Conservation (phyloP, 2,113 vertebrate genomes). For the Passer montanus region DNA sequence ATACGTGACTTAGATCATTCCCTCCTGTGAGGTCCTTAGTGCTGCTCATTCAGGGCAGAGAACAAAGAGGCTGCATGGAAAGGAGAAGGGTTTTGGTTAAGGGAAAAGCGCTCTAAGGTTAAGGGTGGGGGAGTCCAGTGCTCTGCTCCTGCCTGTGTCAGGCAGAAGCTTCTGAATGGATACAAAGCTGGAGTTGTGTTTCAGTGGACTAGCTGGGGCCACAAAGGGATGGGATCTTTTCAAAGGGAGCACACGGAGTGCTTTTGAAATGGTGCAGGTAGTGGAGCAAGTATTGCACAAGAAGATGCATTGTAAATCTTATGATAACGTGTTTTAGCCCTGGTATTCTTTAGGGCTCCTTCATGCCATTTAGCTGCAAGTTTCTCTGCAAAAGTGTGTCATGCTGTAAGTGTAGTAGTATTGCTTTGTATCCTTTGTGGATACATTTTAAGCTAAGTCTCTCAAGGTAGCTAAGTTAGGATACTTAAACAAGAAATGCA, state of each 20-base stretch:
- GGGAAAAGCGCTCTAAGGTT: background rate
- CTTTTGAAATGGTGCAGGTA: background rate
- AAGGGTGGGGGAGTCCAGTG: rapidly evolving
- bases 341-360: background rate
- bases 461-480: background rate
- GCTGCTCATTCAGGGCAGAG: background rate
- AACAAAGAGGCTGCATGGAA: background rate
- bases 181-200: background rate
- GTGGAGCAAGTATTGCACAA: background rate
- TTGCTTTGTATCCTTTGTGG: background rate
- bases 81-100: background rate
- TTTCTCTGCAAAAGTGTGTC: background rate
- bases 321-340: background rate
- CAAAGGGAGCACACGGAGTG: background rate
- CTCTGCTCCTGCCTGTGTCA: background rate
- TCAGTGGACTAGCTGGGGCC: background rate
- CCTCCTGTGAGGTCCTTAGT: background rate
- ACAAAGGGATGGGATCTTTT: background rate
- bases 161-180: background rate
- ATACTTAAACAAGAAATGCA: background rate
- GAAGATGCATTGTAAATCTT: background rate
- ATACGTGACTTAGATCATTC: background rate
- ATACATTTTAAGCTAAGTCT: background rate
- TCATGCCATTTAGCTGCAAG: background rate
- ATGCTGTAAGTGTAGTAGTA: background rate